These are phyloP conservation scores for Galeopterus variegatus DNA, from an alignment of 2,113 vertebrate genomes.

Conservation along the genomic window DNA sequence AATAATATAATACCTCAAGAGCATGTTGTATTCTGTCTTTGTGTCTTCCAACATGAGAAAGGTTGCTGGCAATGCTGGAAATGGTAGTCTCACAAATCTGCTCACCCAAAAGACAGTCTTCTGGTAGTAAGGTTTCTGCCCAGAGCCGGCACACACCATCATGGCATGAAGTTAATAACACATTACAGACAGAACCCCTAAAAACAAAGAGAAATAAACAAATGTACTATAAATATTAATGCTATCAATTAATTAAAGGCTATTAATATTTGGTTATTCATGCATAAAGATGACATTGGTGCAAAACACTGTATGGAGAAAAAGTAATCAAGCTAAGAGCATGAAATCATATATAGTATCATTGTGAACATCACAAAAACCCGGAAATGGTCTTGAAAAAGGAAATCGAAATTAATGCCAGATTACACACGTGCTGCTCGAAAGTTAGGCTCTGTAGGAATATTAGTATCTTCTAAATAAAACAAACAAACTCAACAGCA, in stretches of 20 bases:
- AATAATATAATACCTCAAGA: constrained; percentile 92
- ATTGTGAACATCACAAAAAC: constrained; percentile 20
- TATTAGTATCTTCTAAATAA: constrained; percentile 14
- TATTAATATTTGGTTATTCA: constrained; percentile 18
- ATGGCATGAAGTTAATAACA: constrained; percentile 96
- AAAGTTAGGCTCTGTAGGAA: neutral
- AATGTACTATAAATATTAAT: neutral
- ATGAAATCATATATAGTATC: neutral
- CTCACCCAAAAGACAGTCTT: constrained; percentile 96
- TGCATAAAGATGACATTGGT: constrained; percentile 7
- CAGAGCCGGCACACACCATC: constrained; percentile 98
- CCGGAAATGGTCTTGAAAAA: neutral
- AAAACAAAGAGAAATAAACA: constrained; percentile 70
- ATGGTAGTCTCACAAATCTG: constrained; percentile 97
- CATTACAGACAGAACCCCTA: constrained; percentile 98
- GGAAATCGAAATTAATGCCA: neutral
- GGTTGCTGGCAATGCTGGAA: constrained; percentile 89
- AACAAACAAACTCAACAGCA: constrained; percentile 7
- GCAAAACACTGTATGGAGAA: neutral
- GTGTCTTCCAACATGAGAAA: constrained; percentile 92
- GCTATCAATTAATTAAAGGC: constrained; percentile 3
- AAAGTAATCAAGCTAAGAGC: neutral
- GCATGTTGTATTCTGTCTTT: constrained; percentile 98
- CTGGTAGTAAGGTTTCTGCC: constrained; percentile 97
- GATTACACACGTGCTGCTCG: neutral